A percentile compares a stretch with the other conserved stretches of the same genome.
Conservation (phyloP, 2,797 vertebrate genomes). For the Rhabdophis nuchalis region DNA sequence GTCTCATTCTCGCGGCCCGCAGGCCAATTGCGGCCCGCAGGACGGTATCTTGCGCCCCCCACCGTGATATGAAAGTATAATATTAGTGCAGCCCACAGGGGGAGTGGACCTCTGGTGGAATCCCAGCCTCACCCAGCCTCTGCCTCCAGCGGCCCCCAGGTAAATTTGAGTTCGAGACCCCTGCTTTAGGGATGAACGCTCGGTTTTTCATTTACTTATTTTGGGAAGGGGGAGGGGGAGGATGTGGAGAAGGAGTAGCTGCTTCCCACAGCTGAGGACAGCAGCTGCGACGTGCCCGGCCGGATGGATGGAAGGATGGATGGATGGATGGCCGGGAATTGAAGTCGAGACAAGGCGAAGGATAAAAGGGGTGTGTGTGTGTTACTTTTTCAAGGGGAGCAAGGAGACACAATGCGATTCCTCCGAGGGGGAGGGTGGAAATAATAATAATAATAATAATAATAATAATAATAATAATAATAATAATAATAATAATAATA, state of each 20-base stretch:
- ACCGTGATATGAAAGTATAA: no score
- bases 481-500: no score
- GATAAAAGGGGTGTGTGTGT: constrained; percentile 70
- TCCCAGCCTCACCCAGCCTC: no score
- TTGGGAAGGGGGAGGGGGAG: constrained; percentile 54
- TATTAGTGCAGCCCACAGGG: no score
- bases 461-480: background rate
- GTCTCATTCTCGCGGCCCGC: no score
- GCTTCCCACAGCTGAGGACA: constrained; percentile 68
- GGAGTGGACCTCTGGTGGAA: no score
- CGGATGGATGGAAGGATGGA: no score
- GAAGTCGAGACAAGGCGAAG: constrained; percentile 66
- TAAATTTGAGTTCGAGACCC: no score
- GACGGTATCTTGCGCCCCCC: no score
- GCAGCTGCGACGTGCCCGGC: constrained; percentile 85
- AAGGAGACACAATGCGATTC: constrained; percentile 70
- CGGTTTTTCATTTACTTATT: constrained; percentile 36
- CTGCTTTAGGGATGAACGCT: constrained; percentile 62
- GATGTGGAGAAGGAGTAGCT: constrained; percentile 33
- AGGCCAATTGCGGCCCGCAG: no score
- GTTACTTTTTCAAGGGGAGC: constrained; percentile 72
- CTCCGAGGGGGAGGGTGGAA: constrained; percentile 32
- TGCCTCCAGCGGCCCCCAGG: no score
- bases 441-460: background rate
- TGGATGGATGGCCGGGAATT: constrained; percentile 71